Evolutionary conservation across 2,113 vertebrate genomes (phyloP).

Genomic region (Mungos mungo): DNA sequence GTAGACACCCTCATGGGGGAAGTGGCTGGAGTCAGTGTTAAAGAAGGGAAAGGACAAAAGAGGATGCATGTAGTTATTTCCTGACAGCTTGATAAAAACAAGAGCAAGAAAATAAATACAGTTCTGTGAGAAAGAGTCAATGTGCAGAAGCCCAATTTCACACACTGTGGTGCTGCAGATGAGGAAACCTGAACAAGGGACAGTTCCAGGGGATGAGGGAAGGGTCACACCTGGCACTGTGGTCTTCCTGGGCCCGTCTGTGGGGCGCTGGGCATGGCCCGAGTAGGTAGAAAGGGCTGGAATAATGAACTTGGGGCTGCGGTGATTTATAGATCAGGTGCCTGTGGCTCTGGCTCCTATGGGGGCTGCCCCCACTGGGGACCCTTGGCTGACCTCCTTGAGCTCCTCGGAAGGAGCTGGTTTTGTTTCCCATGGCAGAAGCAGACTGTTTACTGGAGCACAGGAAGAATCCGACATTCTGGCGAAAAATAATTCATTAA

Average conservation of each 20-base stretch:
- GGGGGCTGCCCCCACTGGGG: conserved; percentile 65
- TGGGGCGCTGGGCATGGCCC: neutral
- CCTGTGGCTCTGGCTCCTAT: conserved; percentile 62
- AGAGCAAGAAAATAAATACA: conserved; percentile 17
- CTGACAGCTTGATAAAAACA: conserved; percentile 24
- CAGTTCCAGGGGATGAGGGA: neutral
- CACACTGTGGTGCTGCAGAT: neutral
- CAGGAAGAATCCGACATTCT: conserved; percentile 81
- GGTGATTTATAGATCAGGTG: conserved; percentile 70
- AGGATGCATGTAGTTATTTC: neutral
- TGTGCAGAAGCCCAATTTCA: neutral
- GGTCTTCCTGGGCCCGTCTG: conserved; percentile 8
- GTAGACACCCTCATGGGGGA: neutral
- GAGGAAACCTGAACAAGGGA: neutral
- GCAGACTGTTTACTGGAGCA: conserved; percentile 81
- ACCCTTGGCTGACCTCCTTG: conserved; percentile 79
- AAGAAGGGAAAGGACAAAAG: neutral
- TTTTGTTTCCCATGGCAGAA: conserved; percentile 76
- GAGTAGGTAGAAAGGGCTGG: conserved; percentile 29
- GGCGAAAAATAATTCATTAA: conserved; percentile 84
- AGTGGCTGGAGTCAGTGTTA: neutral
- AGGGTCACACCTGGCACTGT: neutral
- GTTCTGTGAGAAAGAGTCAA: neutral
- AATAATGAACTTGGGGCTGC: conserved; percentile 53
- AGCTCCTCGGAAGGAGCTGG: conserved; percentile 71